Evolutionary conservation across 2,888 invertebrate species (phyloP).

Genomic region (Hydrotaea cyrtoneurina): DNA sequence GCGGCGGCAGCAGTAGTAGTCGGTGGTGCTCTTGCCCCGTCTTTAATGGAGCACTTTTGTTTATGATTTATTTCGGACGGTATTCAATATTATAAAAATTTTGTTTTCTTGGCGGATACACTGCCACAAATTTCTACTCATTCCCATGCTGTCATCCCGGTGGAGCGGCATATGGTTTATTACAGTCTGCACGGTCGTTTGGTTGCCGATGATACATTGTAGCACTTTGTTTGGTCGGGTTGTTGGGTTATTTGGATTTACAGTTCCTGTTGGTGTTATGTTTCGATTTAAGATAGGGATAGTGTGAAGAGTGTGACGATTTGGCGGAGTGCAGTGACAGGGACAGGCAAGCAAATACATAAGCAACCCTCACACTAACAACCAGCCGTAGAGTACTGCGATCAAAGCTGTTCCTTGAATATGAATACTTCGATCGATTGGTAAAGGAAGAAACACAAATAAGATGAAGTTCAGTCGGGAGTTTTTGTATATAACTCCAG

Average conservation of each 20-base stretch:
- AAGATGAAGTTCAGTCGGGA: too few species aligned
- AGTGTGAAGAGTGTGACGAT: neutral
- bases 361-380: too few species aligned
- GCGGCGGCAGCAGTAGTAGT: neutral
- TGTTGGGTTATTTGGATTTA: neutral
- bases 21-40: neutral
- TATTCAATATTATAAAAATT: conserved; percentile 72
- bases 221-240: conserved; percentile 13
- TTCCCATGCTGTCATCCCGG: conserved; percentile 63
- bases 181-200: conserved; percentile 18
- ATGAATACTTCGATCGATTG: too few species aligned
- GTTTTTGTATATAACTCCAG: too few species aligned
- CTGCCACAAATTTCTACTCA: conserved; percentile 38
- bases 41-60: conserved; percentile 68
- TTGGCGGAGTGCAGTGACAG: neutral
- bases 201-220: conserved; percentile 24
- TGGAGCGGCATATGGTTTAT: conserved; percentile 65
- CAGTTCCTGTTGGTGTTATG: conserved; percentile 10
- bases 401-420: too few species aligned
- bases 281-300: neutral
- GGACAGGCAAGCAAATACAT: neutral
- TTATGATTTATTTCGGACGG: conserved; percentile 72
- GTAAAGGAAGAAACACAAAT: too few species aligned
- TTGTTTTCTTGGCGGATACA: conserved; percentile 53
- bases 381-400: too few species aligned